These are phyloP conservation scores for Syngnathus floridae DNA, from an alignment of 2,113 vertebrate genomes.

Conservation along the genomic window DNA sequence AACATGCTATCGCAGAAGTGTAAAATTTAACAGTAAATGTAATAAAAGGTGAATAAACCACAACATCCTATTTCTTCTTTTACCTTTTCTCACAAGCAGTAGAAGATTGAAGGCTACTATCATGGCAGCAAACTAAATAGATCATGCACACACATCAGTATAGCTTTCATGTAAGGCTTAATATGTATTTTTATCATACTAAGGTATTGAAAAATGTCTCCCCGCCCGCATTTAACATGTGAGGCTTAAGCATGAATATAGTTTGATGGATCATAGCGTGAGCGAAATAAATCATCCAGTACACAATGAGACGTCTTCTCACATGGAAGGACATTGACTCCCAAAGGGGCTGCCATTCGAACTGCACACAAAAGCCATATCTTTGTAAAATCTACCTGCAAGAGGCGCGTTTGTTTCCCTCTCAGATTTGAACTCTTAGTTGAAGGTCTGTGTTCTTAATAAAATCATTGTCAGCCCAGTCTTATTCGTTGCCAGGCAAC, in stretches of 20 bases:
- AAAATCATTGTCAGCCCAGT: constrained; percentile 54
- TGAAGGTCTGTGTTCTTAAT: constrained; percentile 57
- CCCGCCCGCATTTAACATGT: background rate
- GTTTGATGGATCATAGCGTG: background rate
- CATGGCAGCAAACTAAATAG: background rate
- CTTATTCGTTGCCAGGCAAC: constrained; percentile 73
- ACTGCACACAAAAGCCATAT: constrained; percentile 26
- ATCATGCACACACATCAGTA: background rate
- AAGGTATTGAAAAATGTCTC: background rate
- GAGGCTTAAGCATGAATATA: background rate
- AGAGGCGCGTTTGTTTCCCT: constrained; percentile 53
- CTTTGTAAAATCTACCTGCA: constrained; percentile 38
- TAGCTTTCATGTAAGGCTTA: background rate
- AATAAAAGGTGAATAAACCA: too few relatives aligned
- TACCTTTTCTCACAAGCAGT: too few relatives aligned
- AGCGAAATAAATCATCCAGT: constrained; percentile 2
- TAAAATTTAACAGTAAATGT: too few relatives aligned
- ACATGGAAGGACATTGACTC: constrained; percentile 21
- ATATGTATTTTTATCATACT: background rate
- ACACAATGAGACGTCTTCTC: constrained; percentile 7
- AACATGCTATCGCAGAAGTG: too few relatives aligned
- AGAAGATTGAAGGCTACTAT: background rate
- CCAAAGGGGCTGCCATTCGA: constrained; percentile 49
- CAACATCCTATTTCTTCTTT: too few relatives aligned
- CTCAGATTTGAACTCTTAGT: constrained; percentile 59